phyloP scores from a whole-genome alignment of 2,888 invertebrate species.

The Geophilus truncorum region DNA sequence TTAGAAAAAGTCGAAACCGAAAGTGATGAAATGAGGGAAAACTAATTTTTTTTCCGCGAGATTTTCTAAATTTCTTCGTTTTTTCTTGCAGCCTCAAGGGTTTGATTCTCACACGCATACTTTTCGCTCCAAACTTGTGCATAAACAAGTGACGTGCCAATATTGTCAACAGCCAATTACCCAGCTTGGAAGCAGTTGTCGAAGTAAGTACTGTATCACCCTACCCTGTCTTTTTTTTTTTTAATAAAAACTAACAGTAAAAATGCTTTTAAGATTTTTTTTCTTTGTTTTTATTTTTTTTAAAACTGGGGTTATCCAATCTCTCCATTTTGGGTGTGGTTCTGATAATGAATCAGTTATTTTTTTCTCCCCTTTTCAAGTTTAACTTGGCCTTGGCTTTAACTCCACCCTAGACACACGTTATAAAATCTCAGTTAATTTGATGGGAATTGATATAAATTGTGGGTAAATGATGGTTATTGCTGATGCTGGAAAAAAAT shows the following conservation, averaged over 20 bases:
- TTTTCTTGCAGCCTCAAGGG: neutral
- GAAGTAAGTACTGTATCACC: neutral
- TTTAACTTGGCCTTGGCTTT: slow-evolving; percentile 14
- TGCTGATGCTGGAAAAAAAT: neutral
- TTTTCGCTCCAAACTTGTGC: slow-evolving; percentile 9
- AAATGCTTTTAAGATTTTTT: neutral
- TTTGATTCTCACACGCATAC: slow-evolving; percentile 11
- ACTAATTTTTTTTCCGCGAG: neutral
- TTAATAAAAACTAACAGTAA: neutral
- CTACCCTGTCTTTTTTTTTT: neutral
- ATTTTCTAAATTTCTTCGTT: neutral
- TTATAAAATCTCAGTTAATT: neutral
- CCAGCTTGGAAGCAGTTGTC: slow-evolving; percentile 22
- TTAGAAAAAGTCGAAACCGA: neutral
- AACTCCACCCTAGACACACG: slow-evolving; percentile 24
- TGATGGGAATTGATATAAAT: neutral
- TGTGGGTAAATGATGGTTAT: neutral
- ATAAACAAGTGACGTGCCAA: slow-evolving; percentile 5
- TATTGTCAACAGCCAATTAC: slow-evolving; percentile 19
- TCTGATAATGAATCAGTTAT: slow-evolving; percentile 25
- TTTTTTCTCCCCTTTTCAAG: slow-evolving; percentile 12
- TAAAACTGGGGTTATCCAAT: slow-evolving; percentile 2
- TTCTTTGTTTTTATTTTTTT: neutral
- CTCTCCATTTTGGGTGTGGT: slow-evolving; percentile 20
- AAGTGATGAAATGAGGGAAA: neutral